Percentiles rank a stretch among this genome's conserved stretches.
Evolutionary conservation across 2,888 invertebrate species (phyloP).

Genomic region (Torymus tubicola): DNA sequence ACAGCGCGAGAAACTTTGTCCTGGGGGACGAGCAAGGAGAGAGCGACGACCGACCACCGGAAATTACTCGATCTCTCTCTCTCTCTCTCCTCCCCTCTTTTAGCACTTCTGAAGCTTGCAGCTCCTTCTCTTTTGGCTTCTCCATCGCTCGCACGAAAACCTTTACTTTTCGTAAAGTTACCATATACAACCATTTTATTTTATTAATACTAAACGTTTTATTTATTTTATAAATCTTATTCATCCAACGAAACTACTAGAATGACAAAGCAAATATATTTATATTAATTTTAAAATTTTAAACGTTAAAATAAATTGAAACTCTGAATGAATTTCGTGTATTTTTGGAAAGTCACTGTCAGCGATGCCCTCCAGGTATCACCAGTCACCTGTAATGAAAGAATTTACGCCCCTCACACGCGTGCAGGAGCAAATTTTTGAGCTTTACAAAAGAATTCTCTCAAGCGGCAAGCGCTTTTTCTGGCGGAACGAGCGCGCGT

Average conservation of each 20-base stretch:
- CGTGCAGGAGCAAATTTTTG: constrained; percentile 4
- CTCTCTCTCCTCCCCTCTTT: constrained; percentile 3
- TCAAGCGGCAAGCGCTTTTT: background rate
- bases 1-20: constrained; percentile 43
- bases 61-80: constrained; percentile 32
- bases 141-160: background rate
- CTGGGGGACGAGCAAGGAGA: constrained; percentile 12
- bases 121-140: background rate
- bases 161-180: too few species aligned
- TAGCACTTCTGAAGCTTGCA: background rate
- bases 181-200: too few species aligned
- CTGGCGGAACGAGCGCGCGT: constrained; percentile 8
- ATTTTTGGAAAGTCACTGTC: background rate
- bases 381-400: too few species aligned
- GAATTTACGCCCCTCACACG: too few species aligned
- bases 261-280: too few species aligned
- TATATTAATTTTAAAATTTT: too few species aligned
- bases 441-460: constrained; percentile 25
- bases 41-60: constrained; percentile 25
- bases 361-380: too few species aligned
- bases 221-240: too few species aligned
- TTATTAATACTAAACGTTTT: too few species aligned
- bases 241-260: too few species aligned
- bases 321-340: too few species aligned
- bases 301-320: too few species aligned